Evolutionary conservation across 92 coral and sea anemone genomes (phyloP), one percentile per base, ranked within the genome.

Genomic region (Epizoanthus scotinus): DNA sequence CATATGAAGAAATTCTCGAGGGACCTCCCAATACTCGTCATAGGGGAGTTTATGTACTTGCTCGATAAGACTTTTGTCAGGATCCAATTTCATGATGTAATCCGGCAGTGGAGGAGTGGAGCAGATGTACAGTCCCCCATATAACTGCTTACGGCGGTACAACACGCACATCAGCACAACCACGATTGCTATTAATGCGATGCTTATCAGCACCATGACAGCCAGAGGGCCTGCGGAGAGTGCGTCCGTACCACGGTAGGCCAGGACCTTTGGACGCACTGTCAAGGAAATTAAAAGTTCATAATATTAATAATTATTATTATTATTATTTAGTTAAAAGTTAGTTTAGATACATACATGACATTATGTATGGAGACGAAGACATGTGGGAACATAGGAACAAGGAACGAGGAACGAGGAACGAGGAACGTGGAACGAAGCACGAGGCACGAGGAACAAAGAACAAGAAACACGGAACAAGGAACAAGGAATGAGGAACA

Each of bases 21-120:
- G 98, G 63, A 90, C 88, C 86, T 95, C 98, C 98, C 98, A 95
- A 36, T 86, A 75, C 56, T 89, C 89, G 58, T 90, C 93, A 56
- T 90, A 93, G 9, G 98, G 98, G 67, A 94, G 93, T 74, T 90
- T 90, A 80, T 93, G 90, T 3, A 95, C 90, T 75, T 95, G 97
- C 83, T 95, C 95, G 13, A 90, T 85, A 47, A 95, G 89, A 47
- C 93, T 87, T 66, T 84, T 77, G 20, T 69, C 86, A 24, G 91
- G 77, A 82, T 96, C 98, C 78, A 96, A 86, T 78, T 85, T 85
- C 75, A 90, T 86, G 87, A 96, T 96, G 79, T 93, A 81, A 90
- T 96, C 99, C 29, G 98, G 99, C 21, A 93, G 77, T 31, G 99
- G 98, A 38, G 99, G 99, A 58, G 90, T 87, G 86, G 96, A 77